Evolutionary conservation across 1,140 invertebrate genomes (phyloP), one percentile per base, ranked within the genome.

Genomic region (Cecropterus lyciades): DNA sequence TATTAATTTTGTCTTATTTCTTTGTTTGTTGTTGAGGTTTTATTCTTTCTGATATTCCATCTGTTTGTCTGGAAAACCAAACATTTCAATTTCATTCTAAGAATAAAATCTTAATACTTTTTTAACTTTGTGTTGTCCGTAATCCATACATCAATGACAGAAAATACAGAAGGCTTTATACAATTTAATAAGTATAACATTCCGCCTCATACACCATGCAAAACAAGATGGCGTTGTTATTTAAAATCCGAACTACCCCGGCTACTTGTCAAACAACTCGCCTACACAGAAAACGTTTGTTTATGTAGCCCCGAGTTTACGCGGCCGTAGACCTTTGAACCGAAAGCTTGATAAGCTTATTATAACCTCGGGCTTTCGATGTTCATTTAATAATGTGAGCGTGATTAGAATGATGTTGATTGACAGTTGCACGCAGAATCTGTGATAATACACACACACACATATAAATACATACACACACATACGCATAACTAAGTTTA

Each of bases 271-370:
- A 43, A 60, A 49, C 68, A 43, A 66, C 9, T 51, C 53, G 53
- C 48, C 60, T 30, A 52, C 42, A 48, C 55, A 37, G 11, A 48
- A 16, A 52, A 52, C 43, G 65, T 67, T 67, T 71, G 63, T 67
- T 71, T 71, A 67, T 63, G 69, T 57, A 42, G 46, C 46, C n/a
- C n/a, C 6, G 52, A 57, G 70, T 65, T 73, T 67, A 68, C 65
- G 66, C 72, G 75, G 65, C 43, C 75, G 60, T 67, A 76, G 71
- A 73, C 71, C 73, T 72, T 62, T 78, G 66, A 71, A 73, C 76
- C 40, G 52, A 64, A 66, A 45, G 55, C 56, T 69, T 13, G 57
- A 59, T 59, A 59, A 46, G 42, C 56, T 59, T 59, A 46, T 60
- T 17, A 60, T 40, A 46, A 43, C 40, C 20, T 20, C 13, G 43